A percentile compares a stretch with the other conserved stretches of the same genome.
Evolutionary conservation across 1,140 invertebrate species (phyloP).

Genomic region (Trialeurodes vaporariorum): DNA sequence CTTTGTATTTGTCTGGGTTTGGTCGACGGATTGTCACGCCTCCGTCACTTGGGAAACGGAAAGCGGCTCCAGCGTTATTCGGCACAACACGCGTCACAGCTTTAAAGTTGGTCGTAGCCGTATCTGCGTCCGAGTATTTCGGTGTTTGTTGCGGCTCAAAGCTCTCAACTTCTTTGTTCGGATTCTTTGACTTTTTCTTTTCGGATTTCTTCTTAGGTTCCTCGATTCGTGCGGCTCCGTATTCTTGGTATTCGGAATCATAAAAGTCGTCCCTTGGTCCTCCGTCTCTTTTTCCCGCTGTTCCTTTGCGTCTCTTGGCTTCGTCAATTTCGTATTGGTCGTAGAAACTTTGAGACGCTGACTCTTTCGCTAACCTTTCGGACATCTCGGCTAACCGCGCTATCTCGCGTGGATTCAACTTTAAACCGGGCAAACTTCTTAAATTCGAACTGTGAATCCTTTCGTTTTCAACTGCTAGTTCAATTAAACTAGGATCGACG

Average conservation of each 20-base stretch:
- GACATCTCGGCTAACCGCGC: background rate
- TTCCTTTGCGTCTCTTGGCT: background rate
- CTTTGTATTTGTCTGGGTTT: background rate
- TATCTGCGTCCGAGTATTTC: background rate
- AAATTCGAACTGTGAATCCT: background rate
- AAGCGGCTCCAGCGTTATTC: background rate
- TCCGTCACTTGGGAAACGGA: constrained; percentile 7
- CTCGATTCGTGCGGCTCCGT: background rate
- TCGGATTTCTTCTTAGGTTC: background rate
- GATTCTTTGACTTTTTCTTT: background rate
- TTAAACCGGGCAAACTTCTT: background rate
- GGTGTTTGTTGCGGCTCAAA: background rate
- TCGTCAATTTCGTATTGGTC: background rate
- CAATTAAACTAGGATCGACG: background rate
- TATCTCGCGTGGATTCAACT: background rate
- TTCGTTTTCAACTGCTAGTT: background rate
- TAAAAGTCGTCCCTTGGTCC: background rate
- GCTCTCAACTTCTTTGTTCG: background rate
- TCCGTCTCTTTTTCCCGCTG: background rate
- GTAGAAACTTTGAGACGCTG: background rate
- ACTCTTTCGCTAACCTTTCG: background rate
- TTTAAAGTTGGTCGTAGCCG: background rate
- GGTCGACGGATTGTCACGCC: background rate
- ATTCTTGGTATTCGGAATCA: background rate
- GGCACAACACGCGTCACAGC: background rate